Percentiles rank a stretch among this genome's conserved stretches.
Conservation (phyloP, 2,888 invertebrate species). For the Hyppa rectilinea region DNA sequence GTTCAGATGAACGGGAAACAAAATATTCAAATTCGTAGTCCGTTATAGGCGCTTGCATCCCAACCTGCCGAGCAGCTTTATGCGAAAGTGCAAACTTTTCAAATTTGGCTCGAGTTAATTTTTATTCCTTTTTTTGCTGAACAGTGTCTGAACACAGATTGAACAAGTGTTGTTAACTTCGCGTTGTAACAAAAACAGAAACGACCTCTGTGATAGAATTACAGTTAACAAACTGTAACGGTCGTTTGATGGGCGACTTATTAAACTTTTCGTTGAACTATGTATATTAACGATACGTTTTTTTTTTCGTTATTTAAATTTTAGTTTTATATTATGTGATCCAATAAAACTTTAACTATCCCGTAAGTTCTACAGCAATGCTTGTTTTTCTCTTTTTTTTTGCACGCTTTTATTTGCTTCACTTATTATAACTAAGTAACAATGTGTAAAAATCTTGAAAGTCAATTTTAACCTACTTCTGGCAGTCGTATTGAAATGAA, state of each 20-base stretch:
- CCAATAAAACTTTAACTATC: too few species aligned
- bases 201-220: constrained; percentile 74
- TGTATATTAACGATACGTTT: constrained; percentile 38
- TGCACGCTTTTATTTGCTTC: too few species aligned
- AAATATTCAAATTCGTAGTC: constrained; percentile 55
- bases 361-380: too few species aligned
- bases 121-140: constrained; percentile 55
- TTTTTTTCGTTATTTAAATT: background rate
- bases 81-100: constrained; percentile 49
- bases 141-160: constrained; percentile 56
- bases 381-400: too few species aligned
- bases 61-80: constrained; percentile 41
- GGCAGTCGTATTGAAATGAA: too few species aligned
- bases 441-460: too few species aligned
- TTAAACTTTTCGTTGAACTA: constrained; percentile 71
- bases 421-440: too few species aligned
- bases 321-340: background rate
- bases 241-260: constrained; percentile 69
- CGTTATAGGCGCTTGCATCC: constrained; percentile 41
- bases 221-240: constrained; percentile 76
- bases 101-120: constrained; percentile 54
- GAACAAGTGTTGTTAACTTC: constrained; percentile 69
- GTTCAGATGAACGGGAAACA: constrained; percentile 42
- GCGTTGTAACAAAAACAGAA: constrained; percentile 69
- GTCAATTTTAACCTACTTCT: too few species aligned